Percentiles rank a stretch among this genome's conserved stretches.
phyloP scores from a whole-genome alignment of 1,140 invertebrate species.

The Euwallacea similis region DNA sequence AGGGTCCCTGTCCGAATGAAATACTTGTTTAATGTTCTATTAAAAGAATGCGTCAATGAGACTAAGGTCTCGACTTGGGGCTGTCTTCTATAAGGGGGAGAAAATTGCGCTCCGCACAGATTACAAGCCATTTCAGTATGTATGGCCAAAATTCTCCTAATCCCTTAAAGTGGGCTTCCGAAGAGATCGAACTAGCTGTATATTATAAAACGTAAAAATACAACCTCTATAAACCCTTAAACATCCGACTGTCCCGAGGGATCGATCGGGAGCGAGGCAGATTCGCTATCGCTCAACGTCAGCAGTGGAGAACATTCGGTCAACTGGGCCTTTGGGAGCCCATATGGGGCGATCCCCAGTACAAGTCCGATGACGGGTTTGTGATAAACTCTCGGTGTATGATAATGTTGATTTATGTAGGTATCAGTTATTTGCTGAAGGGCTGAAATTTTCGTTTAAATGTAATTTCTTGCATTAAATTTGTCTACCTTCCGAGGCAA shows the following conservation, averaged over 20 bases:
- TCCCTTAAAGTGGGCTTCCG: background rate
- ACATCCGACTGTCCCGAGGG: conserved; percentile 28
- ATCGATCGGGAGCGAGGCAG: conserved; percentile 30
- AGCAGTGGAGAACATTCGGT: conserved; percentile 42
- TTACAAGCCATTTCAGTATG: no score
- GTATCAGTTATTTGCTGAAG: no score
- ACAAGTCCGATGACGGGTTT: conserved; percentile 25
- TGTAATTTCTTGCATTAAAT: no score
- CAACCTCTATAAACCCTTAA: conserved; percentile 33
- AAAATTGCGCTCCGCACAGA: no score
- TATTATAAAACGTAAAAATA: conserved; percentile 34
- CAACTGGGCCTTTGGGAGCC: conserved; percentile 44
- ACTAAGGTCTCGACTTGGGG: conserved; percentile 30
- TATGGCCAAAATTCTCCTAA: background rate
- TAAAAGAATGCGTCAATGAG: conserved; percentile 38
- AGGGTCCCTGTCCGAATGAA: conserved; percentile 32
- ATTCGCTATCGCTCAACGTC: conserved; percentile 43
- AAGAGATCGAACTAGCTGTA: background rate
- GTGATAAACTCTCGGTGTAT: background rate
- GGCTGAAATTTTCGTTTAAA: no score
- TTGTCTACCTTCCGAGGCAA: no score
- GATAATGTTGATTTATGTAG: conserved; percentile 21
- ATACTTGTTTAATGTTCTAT: conserved; percentile 41
- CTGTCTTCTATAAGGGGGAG: no score
- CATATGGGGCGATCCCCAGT: conserved; percentile 22